Conservation (phyloP, 1,140 invertebrate genomes). For the Dendrolimus punctatus region DNA sequence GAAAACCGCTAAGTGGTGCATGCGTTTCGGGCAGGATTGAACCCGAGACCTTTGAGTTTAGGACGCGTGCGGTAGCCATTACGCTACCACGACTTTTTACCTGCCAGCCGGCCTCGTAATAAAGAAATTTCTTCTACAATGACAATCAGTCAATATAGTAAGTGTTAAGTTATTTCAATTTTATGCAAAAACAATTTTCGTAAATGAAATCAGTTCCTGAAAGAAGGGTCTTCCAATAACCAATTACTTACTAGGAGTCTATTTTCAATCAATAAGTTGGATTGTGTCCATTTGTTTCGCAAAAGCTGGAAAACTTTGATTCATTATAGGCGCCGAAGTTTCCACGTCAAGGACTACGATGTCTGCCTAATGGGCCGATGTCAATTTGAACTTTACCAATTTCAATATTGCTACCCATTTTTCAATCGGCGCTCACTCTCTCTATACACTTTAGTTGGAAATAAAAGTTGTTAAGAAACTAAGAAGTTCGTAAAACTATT, state of each 20-base stretch:
- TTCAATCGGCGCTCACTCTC: slow-evolving; percentile 47
- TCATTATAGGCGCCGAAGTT: slow-evolving; percentile 24
- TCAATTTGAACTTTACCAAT: slow-evolving; percentile 44
- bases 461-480: slow-evolving; percentile 18
- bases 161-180: too few relatives aligned
- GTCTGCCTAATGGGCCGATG: slow-evolving; percentile 38
- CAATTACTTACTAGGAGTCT: slow-evolving; percentile 9
- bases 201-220: too few relatives aligned
- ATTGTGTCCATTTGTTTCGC: slow-evolving; percentile 20
- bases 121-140: too few relatives aligned
- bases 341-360: slow-evolving; percentile 14
- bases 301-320: slow-evolving; percentile 32
- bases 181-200: too few relatives aligned
- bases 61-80: too few relatives aligned
- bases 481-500: slow-evolving; percentile 6
- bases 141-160: too few relatives aligned
- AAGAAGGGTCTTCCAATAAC: background rate
- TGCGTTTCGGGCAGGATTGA: too few relatives aligned
- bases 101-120: too few relatives aligned
- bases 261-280: slow-evolving; percentile 15
- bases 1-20: too few relatives aligned
- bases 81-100: too few relatives aligned
- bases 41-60: too few relatives aligned
- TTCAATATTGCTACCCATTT: slow-evolving; percentile 50
- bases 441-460: slow-evolving; percentile 19